These are phyloP conservation scores for Euphysa ruthae DNA, from an alignment of 30 jellyfish, hydroid and myxozoan genomes.

Conservation along the genomic window DNA sequence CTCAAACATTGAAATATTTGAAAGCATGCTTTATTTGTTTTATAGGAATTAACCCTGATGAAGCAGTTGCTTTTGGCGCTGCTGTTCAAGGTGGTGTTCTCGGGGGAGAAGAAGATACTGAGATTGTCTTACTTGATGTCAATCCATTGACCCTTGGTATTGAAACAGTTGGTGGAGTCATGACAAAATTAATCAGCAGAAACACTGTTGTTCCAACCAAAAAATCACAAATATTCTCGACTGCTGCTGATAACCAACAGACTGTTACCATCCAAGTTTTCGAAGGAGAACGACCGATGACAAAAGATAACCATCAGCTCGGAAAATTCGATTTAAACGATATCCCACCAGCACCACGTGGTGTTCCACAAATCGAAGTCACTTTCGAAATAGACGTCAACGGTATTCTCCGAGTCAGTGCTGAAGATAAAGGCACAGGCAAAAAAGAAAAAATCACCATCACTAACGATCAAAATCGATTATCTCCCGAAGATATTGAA, in stretches of 20 bases:
- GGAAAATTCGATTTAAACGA: constrained; percentile 95
- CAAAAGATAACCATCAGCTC: constrained; percentile 91
- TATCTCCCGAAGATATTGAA: constrained; percentile 99
- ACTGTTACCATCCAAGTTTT: constrained; percentile 97
- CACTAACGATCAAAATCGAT: constrained; percentile 96
- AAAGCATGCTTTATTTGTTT: no score
- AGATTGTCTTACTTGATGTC: constrained; percentile 92
- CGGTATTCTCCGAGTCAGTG: constrained; percentile 97
- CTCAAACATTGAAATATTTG: no score
- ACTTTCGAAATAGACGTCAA: constrained; percentile 96
- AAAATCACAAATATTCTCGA: constrained; percentile 96
- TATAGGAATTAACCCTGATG: constrained; percentile 98
- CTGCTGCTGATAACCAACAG: constrained; percentile 98
- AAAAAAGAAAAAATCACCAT: constrained; percentile 95
- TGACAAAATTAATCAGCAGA: constrained; percentile 96
- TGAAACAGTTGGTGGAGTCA: constrained; percentile 99
- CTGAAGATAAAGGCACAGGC: constrained; percentile 98
- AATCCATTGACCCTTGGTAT: constrained; percentile 97
- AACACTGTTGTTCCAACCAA: constrained; percentile 99
- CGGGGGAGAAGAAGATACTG: constrained; percentile 98
- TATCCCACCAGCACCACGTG: constrained; percentile 99
- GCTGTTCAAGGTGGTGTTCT: constrained; percentile 99
- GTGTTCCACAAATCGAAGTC: constrained; percentile 99
- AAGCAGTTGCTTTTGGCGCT: constrained; percentile 99
- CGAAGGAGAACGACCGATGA: constrained; percentile 99